These are phyloP conservation scores for Brachylomia viminalis DNA, from an alignment of 2,888 invertebrate species.

Conservation along the genomic window DNA sequence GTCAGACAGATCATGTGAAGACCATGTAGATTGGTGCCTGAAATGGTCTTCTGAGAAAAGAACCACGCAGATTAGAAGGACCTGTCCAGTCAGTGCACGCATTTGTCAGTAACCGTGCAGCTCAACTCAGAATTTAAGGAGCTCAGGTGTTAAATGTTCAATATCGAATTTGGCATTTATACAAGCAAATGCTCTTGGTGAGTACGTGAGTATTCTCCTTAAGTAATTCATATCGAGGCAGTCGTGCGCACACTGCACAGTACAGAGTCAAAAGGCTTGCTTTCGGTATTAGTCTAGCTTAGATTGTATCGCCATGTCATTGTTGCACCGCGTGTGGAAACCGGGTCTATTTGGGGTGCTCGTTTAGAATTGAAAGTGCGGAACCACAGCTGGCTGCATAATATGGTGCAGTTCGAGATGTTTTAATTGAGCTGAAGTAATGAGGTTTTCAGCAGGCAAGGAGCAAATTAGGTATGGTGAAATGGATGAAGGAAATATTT, in stretches of 20 bases:
- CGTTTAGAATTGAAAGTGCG: slow-evolving; percentile 30
- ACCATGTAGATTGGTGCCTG: too few relatives aligned
- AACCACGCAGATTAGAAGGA: too few relatives aligned
- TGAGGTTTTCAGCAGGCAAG: slow-evolving; percentile 11
- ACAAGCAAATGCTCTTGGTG: too few relatives aligned
- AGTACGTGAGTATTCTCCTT: slow-evolving; percentile 5
- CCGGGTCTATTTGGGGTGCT: slow-evolving; percentile 1
- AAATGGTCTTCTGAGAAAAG: too few relatives aligned
- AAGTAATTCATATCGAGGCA: slow-evolving; percentile 17
- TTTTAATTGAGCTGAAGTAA: slow-evolving; percentile 17
- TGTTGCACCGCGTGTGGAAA: slow-evolving; percentile 17
- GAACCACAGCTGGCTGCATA: slow-evolving; percentile 4
- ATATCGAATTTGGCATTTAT: too few relatives aligned
- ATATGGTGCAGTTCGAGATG: slow-evolving; percentile 5
- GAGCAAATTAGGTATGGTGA: background rate
- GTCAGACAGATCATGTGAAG: too few relatives aligned
- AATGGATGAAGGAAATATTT: background rate
- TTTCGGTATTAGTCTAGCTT: slow-evolving; percentile 16
- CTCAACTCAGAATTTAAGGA: too few relatives aligned
- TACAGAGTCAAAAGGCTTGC: slow-evolving; percentile 2
- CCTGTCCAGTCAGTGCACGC: too few relatives aligned
- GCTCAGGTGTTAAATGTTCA: too few relatives aligned
- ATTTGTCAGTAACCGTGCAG: too few relatives aligned
- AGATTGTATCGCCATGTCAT: slow-evolving; percentile 20
- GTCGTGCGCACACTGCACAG: background rate